Base-by-base conservation (phyloP, 2,113 vertebrate genomes). In the Oreotrochilus melanogaster region DNA sequence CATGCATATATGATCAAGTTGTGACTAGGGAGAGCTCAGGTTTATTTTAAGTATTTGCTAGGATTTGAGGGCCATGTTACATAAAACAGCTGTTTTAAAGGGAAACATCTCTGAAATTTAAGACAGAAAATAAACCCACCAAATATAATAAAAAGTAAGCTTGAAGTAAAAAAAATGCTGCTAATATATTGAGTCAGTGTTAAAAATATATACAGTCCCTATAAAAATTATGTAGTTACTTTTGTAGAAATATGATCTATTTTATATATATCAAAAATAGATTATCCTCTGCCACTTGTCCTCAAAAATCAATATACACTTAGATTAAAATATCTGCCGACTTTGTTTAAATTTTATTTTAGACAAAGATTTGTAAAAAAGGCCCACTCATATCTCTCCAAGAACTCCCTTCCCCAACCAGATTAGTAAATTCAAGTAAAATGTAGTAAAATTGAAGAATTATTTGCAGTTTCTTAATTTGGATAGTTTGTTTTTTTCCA, bases 401-500 rank as follows among this genome's bases (percentile, higher is more conserved):
- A 27, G 37, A 82, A 35, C 2, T n/a, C 18, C 51, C 12, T 4
- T 22, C 5, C 43, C 18, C 15, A 48, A 19, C 21, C 23, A 53
- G 17, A 30, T 69, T 28, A 75, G 11, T 64, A 71, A 74, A 21
- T n/a, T 92, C 21, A 54, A 58, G 42, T 8, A 74, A 71, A 84
- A 64, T 2, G 1, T 35, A 42, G 48, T 12, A 75, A 82, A 85
- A 64, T 19, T 50, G 5, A 60, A 45, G 39, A 74, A 30, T 58
- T 45, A 21, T 42, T 78, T 85, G 67, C 17, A 17, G 3, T 71
- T 27, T 50, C 14, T 78, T 51, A 5, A 3, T 70, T 92, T 48
- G 25, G 3, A 4, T 48, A 23, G 48, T 23, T 48, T 70, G 25
- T 0, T 42, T 62, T 39, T 7, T 8, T 1, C 9, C 10, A 60